Conservation (phyloP, 2,113 vertebrate genomes). For the Coptodon rendalli region DNA sequence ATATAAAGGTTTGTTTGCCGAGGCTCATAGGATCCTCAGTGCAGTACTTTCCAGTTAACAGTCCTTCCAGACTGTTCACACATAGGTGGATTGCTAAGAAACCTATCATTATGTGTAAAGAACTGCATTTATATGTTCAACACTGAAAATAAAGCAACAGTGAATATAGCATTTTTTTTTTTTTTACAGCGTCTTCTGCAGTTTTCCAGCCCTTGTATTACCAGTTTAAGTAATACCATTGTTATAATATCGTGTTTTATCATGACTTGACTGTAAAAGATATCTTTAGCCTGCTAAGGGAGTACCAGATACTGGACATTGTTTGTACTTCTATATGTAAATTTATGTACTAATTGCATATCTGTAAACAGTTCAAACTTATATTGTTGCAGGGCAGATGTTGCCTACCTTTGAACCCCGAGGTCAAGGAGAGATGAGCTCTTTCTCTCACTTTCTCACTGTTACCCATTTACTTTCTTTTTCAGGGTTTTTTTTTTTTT, state of each 20-base stretch:
- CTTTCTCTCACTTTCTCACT: not conserved
- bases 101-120: conserved; percentile 25
- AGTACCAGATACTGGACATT: not conserved
- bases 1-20: conserved; percentile 2
- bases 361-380: not conserved
- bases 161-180: not conserved
- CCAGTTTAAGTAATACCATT: not conserved
- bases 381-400: not conserved
- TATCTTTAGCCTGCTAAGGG: not conserved
- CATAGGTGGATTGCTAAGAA: not conserved
- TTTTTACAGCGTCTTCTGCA: not conserved
- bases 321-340: not conserved
- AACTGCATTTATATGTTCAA: conserved; percentile 17
- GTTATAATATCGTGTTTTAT: not conserved
- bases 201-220: not conserved
- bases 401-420: not conserved
- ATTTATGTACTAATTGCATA: not conserved
- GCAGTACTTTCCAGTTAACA: not conserved
- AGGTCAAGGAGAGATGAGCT: not conserved
- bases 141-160: conserved; percentile 3
- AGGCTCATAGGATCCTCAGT: not conserved
- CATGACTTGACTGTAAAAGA: not conserved
- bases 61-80: conserved; percentile 20
- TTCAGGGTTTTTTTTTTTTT: not conserved
- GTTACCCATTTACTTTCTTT: not conserved